Evolutionary conservation across 2,113 vertebrate genomes (phyloP), one percentile per base, ranked within the genome.

Genomic region (Chaetops frenatus): DNA sequence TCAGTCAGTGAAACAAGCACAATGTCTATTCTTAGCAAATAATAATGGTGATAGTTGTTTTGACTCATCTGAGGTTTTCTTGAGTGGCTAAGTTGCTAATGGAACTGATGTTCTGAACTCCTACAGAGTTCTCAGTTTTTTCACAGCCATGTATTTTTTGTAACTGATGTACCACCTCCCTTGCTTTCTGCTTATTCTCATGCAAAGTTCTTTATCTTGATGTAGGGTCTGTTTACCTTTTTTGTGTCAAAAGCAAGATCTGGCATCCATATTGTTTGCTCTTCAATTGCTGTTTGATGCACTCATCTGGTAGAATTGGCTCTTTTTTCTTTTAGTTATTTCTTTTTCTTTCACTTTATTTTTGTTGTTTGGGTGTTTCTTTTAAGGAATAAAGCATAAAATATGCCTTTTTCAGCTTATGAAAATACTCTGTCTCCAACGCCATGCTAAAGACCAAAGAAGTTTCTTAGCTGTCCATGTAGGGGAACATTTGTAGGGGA

Each of bases 1-100:
- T 91, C 95, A 88, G 82, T 74, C 76, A 95, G 70, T 1, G 16
- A 90, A 96, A 79, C 60, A 92, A 92, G 82, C 60, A 73, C 73
- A 88, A 50, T 77, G 58, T 91, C 95, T 97, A 84, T 95, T 93
- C 88, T 97, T 96, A 70, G 92, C 53, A 92, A 66, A 93, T 82
- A 88, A 88, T 91, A 92, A 86, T 53, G 67, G 81, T 77, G 64
- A 71, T 86, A 67, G 91, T 88, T 95, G 91, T 96, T 96, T 96
- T 94, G 94, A 95, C 82, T 94, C 22, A 23, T 71, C 73, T 81
- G 44, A 91, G 80, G 23, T 93, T 96, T 97, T 89, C 83, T 81
- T 81, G 74, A 95, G 87, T 69, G 90, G 76, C 73, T 80, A 81
- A 92, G 81, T 27, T 90, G 74, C 64, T 93, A 94, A 96, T 95